Evolutionary conservation across 1,140 invertebrate genomes (phyloP).

Genomic region (Anastatus disparis): DNA sequence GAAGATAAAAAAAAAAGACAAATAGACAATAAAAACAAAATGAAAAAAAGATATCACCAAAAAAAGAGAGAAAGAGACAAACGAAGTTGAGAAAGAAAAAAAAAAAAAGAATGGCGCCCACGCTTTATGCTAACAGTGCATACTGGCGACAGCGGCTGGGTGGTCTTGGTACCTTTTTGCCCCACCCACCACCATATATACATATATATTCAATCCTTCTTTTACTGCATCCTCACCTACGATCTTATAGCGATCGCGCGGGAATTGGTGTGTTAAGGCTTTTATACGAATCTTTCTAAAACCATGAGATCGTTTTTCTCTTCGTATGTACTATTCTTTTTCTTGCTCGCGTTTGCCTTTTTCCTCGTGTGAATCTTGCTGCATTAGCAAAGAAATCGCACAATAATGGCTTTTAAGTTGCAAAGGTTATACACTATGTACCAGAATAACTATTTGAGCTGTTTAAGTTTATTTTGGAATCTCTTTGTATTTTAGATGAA

Average conservation of each 20-base stretch:
- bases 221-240: constrained; percentile 50
- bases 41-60: constrained; percentile 41
- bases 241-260: constrained; percentile 11
- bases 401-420: constrained; percentile 2
- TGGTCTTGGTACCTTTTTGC: constrained; percentile 65
- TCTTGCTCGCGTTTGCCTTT: not conserved
- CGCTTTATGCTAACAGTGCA: constrained; percentile 59
- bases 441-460: too few relatives aligned
- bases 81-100: constrained; percentile 49
- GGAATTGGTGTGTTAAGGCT: constrained; percentile 6
- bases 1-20: constrained; percentile 43
- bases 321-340: not conserved
- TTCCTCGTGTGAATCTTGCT: not conserved
- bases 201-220: constrained; percentile 53
- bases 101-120: constrained; percentile 64
- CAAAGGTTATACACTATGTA: too few relatives aligned
- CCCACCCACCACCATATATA: too few relatives aligned
- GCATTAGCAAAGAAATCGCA: constrained; percentile 32
- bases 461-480: too few relatives aligned
- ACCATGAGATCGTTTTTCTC: constrained; percentile 29
- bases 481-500: too few relatives aligned
- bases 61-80: not conserved
- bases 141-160: constrained; percentile 60
- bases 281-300: constrained; percentile 7
- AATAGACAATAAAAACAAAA: constrained; percentile 34